A percentile compares a stretch with the other conserved stretches of the same genome.
These are phyloP conservation scores for Sitophilus oryzae DNA, from an alignment of 1,140 invertebrate genomes.

Conservation along the genomic window DNA sequence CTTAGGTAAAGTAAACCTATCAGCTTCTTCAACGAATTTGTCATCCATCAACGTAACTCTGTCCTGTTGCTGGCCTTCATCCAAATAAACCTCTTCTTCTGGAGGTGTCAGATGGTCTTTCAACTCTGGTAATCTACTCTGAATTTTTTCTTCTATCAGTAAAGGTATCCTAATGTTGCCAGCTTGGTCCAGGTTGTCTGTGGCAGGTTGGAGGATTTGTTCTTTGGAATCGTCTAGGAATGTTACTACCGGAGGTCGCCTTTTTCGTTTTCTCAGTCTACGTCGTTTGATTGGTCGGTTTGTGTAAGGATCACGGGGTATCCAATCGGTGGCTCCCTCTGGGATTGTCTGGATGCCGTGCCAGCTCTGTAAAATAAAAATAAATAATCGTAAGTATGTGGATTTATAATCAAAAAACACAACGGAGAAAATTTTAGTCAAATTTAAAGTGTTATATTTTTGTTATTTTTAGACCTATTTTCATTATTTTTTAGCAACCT, in stretches of 20 bases:
- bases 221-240: constrained; percentile 7
- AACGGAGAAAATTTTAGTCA: too few species aligned
- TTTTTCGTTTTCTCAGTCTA: constrained; percentile 49
- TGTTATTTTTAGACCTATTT: too few species aligned
- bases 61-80: constrained; percentile 8
- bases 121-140: too few species aligned
- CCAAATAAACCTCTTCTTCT: too few species aligned
- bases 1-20: constrained; percentile 20
- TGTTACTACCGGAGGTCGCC: constrained; percentile 40
- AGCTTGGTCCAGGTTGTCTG: neutral
- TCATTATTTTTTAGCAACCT: too few species aligned
- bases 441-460: too few species aligned
- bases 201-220: constrained; percentile 2
- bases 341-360: constrained; percentile 40
- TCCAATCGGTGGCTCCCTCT: constrained; percentile 28
- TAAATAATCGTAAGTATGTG: too few species aligned
- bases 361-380: constrained; percentile 50
- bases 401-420: too few species aligned
- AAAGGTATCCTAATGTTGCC: too few species aligned
- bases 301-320: constrained; percentile 31
- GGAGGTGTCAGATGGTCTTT: too few species aligned
- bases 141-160: too few species aligned
- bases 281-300: constrained; percentile 40
- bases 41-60: neutral
- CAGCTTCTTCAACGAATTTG: neutral